phyloP scores from a whole-genome alignment of 2,888 invertebrate genomes.

The Megaustenia siamemsis region DNA sequence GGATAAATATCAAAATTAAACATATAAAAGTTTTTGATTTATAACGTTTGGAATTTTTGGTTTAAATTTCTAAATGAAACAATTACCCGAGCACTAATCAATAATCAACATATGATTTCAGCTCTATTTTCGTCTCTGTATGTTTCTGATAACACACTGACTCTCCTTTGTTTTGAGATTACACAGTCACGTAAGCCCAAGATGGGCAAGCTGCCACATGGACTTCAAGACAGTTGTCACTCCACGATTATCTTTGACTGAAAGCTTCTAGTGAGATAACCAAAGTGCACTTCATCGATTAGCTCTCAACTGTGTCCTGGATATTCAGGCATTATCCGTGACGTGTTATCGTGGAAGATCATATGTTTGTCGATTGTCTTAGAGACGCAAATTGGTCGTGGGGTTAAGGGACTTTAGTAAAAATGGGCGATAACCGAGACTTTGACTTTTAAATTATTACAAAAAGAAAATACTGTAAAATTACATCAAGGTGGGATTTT shows the following conservation, averaged over 20 bases:
- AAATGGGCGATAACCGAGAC: too few species aligned
- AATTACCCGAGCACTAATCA: background rate
- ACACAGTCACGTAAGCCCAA: conserved; percentile 14
- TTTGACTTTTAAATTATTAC: too few species aligned
- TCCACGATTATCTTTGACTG: background rate
- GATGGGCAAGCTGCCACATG: background rate
- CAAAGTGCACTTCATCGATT: conserved; percentile 17
- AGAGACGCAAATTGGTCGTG: background rate
- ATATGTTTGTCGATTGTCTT: background rate
- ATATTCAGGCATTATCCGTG: conserved; percentile 1
- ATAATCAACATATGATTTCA: conserved; percentile 16
- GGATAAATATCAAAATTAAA: too few species aligned
- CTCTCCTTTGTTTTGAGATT: background rate
- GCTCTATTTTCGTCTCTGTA: conserved; percentile 2
- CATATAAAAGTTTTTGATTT: too few species aligned
- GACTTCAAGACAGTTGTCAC: conserved; percentile 12
- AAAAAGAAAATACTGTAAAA: too few species aligned
- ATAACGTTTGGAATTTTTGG: too few species aligned
- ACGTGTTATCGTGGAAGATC: background rate
- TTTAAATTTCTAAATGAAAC: background rate
- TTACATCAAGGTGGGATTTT: too few species aligned
- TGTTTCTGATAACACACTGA: background rate
- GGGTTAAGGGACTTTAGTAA: background rate
- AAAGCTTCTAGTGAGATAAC: background rate
- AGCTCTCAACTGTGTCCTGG: background rate